Percentiles rank a stretch among this genome's conserved stretches.
Conservation (phyloP, 1,140 invertebrate genomes). For the Spodoptera litura region DNA sequence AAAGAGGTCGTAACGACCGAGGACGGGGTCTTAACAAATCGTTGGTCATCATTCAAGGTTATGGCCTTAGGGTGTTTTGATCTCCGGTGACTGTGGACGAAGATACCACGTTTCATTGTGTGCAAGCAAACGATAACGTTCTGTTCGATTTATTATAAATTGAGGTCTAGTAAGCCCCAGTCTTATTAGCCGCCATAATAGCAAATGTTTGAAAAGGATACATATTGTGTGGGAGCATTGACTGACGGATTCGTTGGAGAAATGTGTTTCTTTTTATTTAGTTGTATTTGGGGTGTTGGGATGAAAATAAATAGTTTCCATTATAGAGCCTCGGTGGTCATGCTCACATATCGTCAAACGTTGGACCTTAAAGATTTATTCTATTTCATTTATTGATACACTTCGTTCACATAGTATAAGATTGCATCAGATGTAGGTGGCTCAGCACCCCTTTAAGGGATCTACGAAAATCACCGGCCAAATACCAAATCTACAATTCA, state of each 20-base stretch:
- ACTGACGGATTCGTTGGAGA: conserved; percentile 10
- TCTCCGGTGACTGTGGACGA: conserved; percentile 57
- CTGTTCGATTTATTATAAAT: conserved; percentile 76
- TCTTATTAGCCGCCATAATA: conserved; percentile 57
- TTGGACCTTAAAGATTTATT: too few species aligned
- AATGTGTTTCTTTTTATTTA: conserved; percentile 12
- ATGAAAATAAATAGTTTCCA: not conserved
- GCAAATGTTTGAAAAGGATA: conserved; percentile 52
- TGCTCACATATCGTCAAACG: too few species aligned
- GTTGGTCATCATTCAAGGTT: conserved; percentile 81
- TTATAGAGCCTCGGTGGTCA: not conserved
- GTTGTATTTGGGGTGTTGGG: conserved; percentile 1
- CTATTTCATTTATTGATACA: too few species aligned
- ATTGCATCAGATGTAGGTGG: too few species aligned
- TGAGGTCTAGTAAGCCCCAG: conserved; percentile 56
- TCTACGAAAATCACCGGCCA: too few species aligned
- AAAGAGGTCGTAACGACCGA: conserved; percentile 77
- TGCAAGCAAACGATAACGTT: conserved; percentile 61
- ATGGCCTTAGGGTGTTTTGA: conserved; percentile 62
- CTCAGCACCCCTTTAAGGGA: too few species aligned
- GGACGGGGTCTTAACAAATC: conserved; percentile 80
- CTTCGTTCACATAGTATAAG: too few species aligned
- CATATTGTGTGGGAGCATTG: conserved; percentile 46
- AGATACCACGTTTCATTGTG: conserved; percentile 81
- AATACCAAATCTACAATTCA: too few species aligned